phyloP scores from a whole-genome alignment of 2,888 invertebrate genomes.

The Phyto melanocephala region DNA sequence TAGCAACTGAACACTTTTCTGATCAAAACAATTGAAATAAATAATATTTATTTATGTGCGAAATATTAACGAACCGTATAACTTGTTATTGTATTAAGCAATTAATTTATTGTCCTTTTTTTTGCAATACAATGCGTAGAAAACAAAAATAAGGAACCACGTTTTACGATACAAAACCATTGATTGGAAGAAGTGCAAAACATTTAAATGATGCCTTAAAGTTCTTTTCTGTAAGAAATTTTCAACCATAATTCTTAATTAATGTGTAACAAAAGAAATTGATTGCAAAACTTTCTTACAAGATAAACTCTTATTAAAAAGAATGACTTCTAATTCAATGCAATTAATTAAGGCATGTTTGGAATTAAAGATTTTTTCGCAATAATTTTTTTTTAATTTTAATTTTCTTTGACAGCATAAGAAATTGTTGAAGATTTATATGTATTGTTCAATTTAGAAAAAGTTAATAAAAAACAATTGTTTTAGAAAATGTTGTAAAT shows the following conservation, averaged over 20 bases:
- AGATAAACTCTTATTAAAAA: too few relatives aligned
- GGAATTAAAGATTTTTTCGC: slow-evolving; percentile 39
- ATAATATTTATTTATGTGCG: slow-evolving; percentile 46
- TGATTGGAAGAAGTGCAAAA: slow-evolving; percentile 28
- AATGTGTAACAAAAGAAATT: slow-evolving; percentile 23
- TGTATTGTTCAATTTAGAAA: not conserved
- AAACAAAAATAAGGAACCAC: not conserved
- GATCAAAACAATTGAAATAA: slow-evolving; percentile 35
- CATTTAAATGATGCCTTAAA: not conserved
- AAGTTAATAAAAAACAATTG: not conserved
- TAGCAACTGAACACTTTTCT: slow-evolving; percentile 36
- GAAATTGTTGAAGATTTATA: slow-evolving; percentile 52
- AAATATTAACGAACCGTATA: slow-evolving; percentile 64
- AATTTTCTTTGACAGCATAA: slow-evolving; percentile 37
- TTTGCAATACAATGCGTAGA: not conserved
- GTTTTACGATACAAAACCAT: slow-evolving; percentile 13
- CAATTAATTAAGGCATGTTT: slow-evolving; percentile 52
- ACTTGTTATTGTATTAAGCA: slow-evolving; percentile 63
- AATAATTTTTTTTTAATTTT: not conserved
- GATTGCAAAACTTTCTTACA: not conserved
- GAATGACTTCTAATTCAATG: slow-evolving; percentile 21
- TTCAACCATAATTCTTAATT: slow-evolving; percentile 64
- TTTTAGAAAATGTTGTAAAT: not conserved
- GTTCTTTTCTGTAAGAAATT: not conserved
- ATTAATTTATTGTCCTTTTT: slow-evolving; percentile 59